Evolutionary conservation across 2,113 vertebrate species (phyloP).

Genomic region (Trichomycterus rosablanca): DNA sequence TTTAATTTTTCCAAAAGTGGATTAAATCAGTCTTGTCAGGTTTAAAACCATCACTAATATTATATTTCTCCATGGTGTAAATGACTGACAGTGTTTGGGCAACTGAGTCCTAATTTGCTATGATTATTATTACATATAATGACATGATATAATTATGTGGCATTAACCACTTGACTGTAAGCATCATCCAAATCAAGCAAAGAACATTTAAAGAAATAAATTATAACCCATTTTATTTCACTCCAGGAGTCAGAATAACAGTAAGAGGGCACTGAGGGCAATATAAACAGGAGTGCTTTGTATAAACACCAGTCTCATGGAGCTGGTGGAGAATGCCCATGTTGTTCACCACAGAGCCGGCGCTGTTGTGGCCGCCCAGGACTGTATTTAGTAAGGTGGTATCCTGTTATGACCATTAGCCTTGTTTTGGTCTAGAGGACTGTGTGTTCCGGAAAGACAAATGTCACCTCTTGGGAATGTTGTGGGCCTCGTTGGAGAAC

Average conservation of each 20-base stretch:
- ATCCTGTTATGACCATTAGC: slow-evolving; percentile 9
- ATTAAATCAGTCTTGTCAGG: no score
- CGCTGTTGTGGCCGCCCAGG: slow-evolving; percentile 1
- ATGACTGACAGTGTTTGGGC: no score
- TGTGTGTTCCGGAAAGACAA: not conserved
- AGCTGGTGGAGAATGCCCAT: slow-evolving; percentile 26
- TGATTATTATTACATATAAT: no score
- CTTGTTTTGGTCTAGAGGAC: no score
- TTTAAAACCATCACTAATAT: no score
- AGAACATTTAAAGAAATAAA: slow-evolving; percentile 34
- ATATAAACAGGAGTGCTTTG: slow-evolving; percentile 20
- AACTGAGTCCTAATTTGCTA: no score
- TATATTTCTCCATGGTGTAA: no score
- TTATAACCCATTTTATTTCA: slow-evolving; percentile 32
- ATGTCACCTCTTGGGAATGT: slow-evolving; percentile 81
- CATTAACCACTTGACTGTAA: not conserved
- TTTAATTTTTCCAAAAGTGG: no score
- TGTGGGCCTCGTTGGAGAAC: slow-evolving; percentile 77
- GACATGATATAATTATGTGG: no score
- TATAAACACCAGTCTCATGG: slow-evolving; percentile 43
- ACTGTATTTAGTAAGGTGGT: no score
- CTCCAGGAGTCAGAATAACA: slow-evolving; percentile 33
- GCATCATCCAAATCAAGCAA: not conserved
- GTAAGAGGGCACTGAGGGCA: slow-evolving; percentile 1
- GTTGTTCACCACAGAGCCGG: slow-evolving; percentile 3